Evolutionary conservation across 2,113 vertebrate genomes (phyloP), one percentile per base, ranked within the genome.

Genomic region (Hippocampus mohnikei): DNA sequence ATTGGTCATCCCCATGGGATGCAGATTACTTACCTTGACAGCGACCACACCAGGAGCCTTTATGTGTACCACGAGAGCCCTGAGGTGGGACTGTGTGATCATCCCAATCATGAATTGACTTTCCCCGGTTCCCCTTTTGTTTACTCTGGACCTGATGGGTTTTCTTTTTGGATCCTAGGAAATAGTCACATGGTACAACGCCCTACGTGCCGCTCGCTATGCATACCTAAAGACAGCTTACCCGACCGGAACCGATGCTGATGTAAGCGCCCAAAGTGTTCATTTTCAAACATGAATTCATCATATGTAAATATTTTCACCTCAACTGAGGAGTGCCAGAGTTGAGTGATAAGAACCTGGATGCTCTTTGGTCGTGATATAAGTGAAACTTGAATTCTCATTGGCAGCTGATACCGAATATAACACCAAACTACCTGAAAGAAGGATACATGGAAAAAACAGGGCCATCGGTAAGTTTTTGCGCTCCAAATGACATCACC

Each of bases 391-490:
- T 74, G n/a, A 13, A 10, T 0, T 65, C 5, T 85, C 8, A 73
- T 64, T 73, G 6, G 37, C 85, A 98, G 96, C 80, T 98, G 52
- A 70, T 94, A 80, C 94, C 95, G 66, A 92, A 88, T 88, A 94
- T 95, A 85, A 97, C 95, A 75, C 93, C 94, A 90, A 93, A 91
- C 81, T 97, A 95, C 81, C 85, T 93, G 72, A 96, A 96, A 91
- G 94, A 96, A 84, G 96, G 96, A 58, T 96, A 92, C 88, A 98
- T 98, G 96, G 95, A 97, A 83, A 98, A 98, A 86, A 98, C 96
- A 0, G 96, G 95, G 15, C 96, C 96, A 13, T 83, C 86, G 92
- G 96, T 98, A 87, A 75, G 91, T 88, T 59, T 15, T 29, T 15
- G 21, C 52, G 68, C 8, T 48, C 37, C 10, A 20, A 12, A 56